Conservation (phyloP, 2,797 vertebrate species). For the Phoebastria nigripes region DNA sequence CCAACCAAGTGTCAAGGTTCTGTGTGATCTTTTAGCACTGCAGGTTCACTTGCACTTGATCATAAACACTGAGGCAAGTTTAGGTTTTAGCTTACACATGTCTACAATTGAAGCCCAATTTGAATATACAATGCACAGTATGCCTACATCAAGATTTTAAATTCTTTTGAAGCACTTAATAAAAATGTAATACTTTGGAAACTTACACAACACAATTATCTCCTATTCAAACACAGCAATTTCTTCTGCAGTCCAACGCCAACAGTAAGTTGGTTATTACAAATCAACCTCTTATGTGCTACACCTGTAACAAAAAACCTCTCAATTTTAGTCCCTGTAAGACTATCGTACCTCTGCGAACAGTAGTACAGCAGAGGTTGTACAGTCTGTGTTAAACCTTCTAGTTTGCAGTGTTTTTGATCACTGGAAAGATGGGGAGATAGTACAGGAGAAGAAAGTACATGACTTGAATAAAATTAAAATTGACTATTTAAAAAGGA, state of each 20-base stretch:
- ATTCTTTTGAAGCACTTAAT: not conserved
- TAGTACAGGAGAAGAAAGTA: not conserved
- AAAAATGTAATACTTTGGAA: not conserved
- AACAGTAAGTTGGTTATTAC: not conserved
- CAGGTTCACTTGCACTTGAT: not conserved
- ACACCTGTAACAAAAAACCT: not conserved
- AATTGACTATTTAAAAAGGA: not conserved
- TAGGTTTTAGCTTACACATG: not conserved
- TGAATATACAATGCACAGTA: not conserved
- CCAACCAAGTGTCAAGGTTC: not conserved
- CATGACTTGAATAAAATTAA: not conserved
- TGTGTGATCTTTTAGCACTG: not conserved
- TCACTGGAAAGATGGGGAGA: not conserved
- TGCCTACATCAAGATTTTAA: not conserved
- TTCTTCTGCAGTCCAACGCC: not conserved
- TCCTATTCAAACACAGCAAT: not conserved
- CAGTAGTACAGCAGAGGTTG: not conserved
- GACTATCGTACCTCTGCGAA: rapidly evolving
- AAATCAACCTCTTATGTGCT: not conserved
- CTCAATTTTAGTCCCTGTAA: not conserved
- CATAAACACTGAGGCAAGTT: not conserved
- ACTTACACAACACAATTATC: not conserved
- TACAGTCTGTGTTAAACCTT: not conserved
- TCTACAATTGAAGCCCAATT: not conserved
- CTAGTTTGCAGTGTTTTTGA: not conserved